phyloP scores from a whole-genome alignment of 1,140 invertebrate genomes.

The Thalassaphorura encarpata region DNA sequence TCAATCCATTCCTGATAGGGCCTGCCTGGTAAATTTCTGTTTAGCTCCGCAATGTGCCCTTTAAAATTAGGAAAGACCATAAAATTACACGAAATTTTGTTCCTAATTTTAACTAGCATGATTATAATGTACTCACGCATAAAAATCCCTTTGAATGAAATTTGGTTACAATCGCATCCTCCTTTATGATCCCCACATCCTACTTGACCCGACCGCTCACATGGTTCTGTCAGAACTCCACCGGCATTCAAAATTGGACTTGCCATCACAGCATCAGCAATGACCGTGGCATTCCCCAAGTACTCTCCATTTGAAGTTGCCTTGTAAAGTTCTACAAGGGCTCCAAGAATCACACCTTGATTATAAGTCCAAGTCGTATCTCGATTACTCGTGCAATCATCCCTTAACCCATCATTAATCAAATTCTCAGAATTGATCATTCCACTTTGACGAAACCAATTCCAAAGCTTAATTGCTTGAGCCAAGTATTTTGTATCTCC shows the following conservation, averaged over 20 bases:
- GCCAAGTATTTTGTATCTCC: conserved; percentile 23
- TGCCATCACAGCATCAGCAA: conserved; percentile 22
- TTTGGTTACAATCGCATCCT: conserved; percentile 13
- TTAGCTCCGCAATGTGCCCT: conserved; percentile 20
- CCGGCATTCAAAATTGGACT: conserved; percentile 18
- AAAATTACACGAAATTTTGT: neutral
- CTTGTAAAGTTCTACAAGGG: conserved; percentile 16
- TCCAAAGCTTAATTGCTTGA: conserved; percentile 20
- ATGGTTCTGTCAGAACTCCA: conserved; percentile 22
- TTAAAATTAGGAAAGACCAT: neutral
- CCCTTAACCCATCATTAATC: conserved; percentile 24
- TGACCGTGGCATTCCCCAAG: conserved; percentile 9
- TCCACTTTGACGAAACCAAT: conserved; percentile 24
- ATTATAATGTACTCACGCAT: neutral
- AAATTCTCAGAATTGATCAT: conserved; percentile 26
- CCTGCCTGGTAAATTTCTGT: conserved; percentile 9
- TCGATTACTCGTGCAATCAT: conserved; percentile 16
- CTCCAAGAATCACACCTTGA: conserved; percentile 28
- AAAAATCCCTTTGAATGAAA: conserved; percentile 23
- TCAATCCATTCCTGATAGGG: conserved; percentile 11
- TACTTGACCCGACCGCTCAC: conserved; percentile 1
- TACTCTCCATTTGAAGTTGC: conserved; percentile 5
- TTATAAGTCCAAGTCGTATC: conserved; percentile 29
- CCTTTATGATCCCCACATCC: conserved; percentile 5
- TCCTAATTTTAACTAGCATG: neutral